These are phyloP conservation scores for Tricholauxania praeusta DNA, from an alignment of 2,888 invertebrate genomes.

Conservation along the genomic window DNA sequence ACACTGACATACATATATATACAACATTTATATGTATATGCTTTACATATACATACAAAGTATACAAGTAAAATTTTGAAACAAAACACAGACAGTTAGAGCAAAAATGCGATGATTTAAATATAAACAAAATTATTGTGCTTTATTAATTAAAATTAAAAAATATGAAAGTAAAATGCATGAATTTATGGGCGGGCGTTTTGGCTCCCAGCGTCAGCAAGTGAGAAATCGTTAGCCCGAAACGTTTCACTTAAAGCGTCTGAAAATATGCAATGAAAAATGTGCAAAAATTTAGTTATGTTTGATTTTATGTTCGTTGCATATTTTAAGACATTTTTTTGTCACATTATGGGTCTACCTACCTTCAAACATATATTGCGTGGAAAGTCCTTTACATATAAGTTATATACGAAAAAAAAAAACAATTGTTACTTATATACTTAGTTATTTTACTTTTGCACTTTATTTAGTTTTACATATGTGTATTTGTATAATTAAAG, in stretches of 20 bases:
- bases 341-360: too few species aligned
- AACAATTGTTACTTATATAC: slow-evolving; percentile 20
- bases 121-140: slow-evolving; percentile 23
- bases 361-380: background rate
- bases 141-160: slow-evolving; percentile 20
- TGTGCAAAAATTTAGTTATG: too few species aligned
- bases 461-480: background rate
- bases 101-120: background rate
- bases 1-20: slow-evolving; percentile 50
- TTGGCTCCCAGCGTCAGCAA: background rate
- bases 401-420: background rate
- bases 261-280: too few species aligned
- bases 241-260: too few species aligned
- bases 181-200: slow-evolving; percentile 25
- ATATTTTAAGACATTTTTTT: too few species aligned
- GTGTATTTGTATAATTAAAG: too few species aligned
- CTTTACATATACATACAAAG: background rate
- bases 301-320: too few species aligned
- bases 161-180: slow-evolving; percentile 28
- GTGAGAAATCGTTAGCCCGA: too few species aligned
- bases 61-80: background rate
- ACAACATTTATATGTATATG: slow-evolving; percentile 7
- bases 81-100: slow-evolving; percentile 17
- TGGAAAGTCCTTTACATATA: background rate
- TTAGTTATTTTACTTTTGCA: slow-evolving; percentile 17